phyloP scores from a whole-genome alignment of 1,140 invertebrate genomes.

The Pectinophora gossypiella region DNA sequence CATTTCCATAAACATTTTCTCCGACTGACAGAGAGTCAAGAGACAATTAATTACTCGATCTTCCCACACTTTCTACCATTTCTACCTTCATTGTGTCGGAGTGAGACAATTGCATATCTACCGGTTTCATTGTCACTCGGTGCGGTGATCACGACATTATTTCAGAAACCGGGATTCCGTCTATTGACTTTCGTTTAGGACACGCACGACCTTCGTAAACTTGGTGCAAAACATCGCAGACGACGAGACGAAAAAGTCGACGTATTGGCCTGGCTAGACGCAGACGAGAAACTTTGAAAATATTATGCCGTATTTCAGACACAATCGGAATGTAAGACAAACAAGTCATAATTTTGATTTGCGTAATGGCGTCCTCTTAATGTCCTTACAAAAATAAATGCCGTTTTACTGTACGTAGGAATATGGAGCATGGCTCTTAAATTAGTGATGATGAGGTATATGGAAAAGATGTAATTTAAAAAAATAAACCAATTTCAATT shows the following conservation, averaged over 20 bases:
- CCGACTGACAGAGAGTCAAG: conserved; percentile 24
- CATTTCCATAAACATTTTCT: conserved; percentile 21
- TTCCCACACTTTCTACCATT: conserved; percentile 67
- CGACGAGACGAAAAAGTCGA: neutral
- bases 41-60: conserved; percentile 54
- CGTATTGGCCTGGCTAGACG: neutral
- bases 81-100: conserved; percentile 53
- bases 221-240: neutral
- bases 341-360: no score
- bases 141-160: conserved; percentile 38
- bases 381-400: no score
- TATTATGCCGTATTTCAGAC: no score
- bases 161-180: conserved; percentile 31
- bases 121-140: conserved; percentile 25
- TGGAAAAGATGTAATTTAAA: no score
- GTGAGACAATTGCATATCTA: conserved; percentile 51
- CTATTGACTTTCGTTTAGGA: conserved; percentile 31
- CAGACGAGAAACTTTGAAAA: no score
- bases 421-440: no score
- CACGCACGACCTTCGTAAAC: conserved; percentile 18
- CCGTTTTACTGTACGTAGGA: no score
- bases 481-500: no score
- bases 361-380: no score
- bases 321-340: no score
- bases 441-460: no score